phyloP scores from a whole-genome alignment of 2,113 vertebrate species.

The Lagenorhynchus albirostris region DNA sequence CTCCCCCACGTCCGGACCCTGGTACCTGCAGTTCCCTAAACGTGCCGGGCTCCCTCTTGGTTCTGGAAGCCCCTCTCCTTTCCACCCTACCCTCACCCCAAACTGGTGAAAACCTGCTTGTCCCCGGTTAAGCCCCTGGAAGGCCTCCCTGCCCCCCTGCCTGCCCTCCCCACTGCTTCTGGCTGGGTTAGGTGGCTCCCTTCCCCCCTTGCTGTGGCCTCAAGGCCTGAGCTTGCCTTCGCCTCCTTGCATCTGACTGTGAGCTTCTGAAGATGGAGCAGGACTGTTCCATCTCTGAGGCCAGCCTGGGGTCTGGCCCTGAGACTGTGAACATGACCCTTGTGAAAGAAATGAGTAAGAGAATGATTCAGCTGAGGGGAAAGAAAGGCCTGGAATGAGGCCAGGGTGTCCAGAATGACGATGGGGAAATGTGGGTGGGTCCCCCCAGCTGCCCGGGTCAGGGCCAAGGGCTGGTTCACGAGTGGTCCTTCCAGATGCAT shows the following conservation, averaged over 20 bases:
- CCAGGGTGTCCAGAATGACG: not conserved
- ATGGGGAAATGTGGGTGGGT: not conserved
- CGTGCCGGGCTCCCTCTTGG: not conserved
- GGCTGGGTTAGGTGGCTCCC: not conserved
- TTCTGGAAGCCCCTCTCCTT: not conserved
- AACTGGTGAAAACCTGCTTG: not conserved
- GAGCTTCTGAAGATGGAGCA: not conserved
- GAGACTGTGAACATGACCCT: not conserved
- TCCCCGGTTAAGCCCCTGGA: too few species aligned
- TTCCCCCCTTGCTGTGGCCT: not conserved
- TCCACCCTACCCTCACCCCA: not conserved
- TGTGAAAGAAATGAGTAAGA: not conserved
- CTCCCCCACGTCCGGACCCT: rapidly evolving
- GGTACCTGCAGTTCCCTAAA: not conserved
- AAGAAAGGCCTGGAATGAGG: not conserved
- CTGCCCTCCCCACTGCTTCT: not conserved
- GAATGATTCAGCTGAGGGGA: not conserved
- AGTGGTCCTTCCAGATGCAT: not conserved
- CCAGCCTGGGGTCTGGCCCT: not conserved
- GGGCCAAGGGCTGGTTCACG: not conserved
- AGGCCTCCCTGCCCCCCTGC: not conserved
- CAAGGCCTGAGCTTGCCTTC: not conserved
- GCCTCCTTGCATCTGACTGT: not conserved
- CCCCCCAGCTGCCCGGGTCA: not conserved
- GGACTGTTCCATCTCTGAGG: not conserved